These are phyloP conservation scores for Lepilemur septentrionalis DNA, from an alignment of 2,797 vertebrate species.

Conservation along the genomic window DNA sequence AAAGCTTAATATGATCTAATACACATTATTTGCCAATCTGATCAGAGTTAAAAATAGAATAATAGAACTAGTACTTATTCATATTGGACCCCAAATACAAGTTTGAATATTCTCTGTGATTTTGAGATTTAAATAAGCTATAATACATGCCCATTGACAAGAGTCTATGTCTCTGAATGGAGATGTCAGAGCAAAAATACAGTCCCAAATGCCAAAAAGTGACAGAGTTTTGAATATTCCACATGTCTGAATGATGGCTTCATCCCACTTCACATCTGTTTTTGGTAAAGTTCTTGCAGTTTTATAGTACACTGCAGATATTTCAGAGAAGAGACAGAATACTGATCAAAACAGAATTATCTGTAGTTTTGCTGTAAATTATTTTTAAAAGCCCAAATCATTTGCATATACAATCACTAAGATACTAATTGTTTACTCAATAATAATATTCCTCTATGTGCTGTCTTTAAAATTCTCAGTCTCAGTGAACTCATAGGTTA, in stretches of 20 bases:
- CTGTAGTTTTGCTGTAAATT: constrained; percentile 38
- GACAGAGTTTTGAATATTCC: constrained; percentile 42
- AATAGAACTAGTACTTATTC: background rate
- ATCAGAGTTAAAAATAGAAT: constrained; percentile 23
- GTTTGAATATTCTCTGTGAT: background rate
- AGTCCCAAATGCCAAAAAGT: constrained; percentile 41
- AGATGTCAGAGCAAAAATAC: constrained; percentile 32
- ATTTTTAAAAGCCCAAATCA: background rate
- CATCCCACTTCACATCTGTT: constrained; percentile 67
- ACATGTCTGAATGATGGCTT: constrained; percentile 53
- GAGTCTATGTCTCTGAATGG: background rate
- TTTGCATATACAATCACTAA: background rate
- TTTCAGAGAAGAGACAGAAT: constrained; percentile 44
- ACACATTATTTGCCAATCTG: background rate
- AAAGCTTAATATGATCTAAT: constrained; percentile 50
- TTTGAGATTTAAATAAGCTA: constrained; percentile 41
- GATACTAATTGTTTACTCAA: background rate
- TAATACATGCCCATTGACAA: background rate
- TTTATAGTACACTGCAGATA: background rate
- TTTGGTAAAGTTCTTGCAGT: constrained; percentile 66
- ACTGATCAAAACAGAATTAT: constrained; percentile 51
- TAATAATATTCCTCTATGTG: background rate
- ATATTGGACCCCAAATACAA: background rate
- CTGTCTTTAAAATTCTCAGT: background rate
- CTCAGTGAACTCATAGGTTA: background rate